These are phyloP conservation scores for Hoplias malabaricus DNA, from an alignment of 2,113 vertebrate species.

Conservation along the genomic window DNA sequence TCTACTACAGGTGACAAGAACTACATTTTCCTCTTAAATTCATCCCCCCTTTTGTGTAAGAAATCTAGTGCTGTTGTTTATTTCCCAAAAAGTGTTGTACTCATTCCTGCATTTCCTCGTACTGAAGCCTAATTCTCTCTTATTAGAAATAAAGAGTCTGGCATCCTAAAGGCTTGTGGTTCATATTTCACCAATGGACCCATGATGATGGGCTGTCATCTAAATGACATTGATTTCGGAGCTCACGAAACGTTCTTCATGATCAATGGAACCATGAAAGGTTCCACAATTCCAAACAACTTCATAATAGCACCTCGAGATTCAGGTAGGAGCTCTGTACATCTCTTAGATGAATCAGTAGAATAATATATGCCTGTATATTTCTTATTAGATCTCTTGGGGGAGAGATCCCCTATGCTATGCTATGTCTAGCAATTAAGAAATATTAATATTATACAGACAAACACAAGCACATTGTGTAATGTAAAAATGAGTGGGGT, in stretches of 20 bases:
- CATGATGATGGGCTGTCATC: constrained; percentile 46
- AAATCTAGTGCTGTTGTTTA: too few species aligned
- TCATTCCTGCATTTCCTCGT: neutral
- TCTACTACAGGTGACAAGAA: constrained; percentile 65
- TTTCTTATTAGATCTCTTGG: neutral
- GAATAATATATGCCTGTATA: neutral
- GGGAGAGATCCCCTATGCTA: too few species aligned
- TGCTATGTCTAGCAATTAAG: too few species aligned
- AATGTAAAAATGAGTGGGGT: too few species aligned
- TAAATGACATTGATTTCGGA: accelerated
- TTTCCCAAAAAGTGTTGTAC: neutral
- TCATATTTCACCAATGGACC: neutral
- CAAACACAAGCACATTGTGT: too few species aligned
- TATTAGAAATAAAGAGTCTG: neutral
- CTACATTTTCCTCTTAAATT: too few species aligned
- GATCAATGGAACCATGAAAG: constrained; percentile 53
- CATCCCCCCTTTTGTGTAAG: neutral
- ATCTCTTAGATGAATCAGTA: too few species aligned
- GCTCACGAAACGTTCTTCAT: neutral
- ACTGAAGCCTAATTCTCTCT: neutral
- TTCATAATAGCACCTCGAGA: neutral
- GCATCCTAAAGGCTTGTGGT: neutral
- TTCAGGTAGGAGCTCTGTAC: constrained; percentile 40
- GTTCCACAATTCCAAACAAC: neutral
- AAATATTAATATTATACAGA: too few species aligned